phyloP scores from a whole-genome alignment of 2,797 vertebrate species.

The Florisuga fusca region DNA sequence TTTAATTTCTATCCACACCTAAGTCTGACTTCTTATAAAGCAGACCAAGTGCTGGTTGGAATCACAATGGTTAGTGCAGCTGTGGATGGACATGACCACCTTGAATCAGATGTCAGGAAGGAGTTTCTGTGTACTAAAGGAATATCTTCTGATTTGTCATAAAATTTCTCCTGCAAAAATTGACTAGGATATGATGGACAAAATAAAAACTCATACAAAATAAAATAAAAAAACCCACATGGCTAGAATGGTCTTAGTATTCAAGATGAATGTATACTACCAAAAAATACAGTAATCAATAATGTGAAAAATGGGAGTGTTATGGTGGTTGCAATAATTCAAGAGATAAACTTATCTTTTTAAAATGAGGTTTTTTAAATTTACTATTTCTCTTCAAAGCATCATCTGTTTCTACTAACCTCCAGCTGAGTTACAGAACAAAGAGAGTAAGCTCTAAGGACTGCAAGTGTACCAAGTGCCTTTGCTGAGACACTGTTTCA shows the following conservation, averaged over 20 bases:
- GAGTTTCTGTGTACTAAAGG: not conserved
- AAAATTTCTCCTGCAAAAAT: not conserved
- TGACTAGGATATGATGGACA: not conserved
- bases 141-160: not conserved
- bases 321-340: not conserved
- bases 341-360: not conserved
- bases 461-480: constrained; percentile 15
- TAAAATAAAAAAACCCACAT: not conserved
- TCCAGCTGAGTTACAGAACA: constrained; percentile 27
- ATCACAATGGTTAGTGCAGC: not conserved
- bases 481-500: constrained; percentile 30
- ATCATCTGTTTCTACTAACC: not conserved
- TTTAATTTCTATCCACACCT: not conserved
- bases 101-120: not conserved
- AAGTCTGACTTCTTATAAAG: not conserved
- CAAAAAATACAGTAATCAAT: not conserved
- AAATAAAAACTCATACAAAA: not conserved
- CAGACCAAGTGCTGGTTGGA: not conserved
- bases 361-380: constrained; percentile 25
- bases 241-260: not conserved
- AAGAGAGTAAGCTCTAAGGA: not conserved
- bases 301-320: not conserved
- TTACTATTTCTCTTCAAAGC: not conserved
- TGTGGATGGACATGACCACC: not conserved
- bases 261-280: not conserved